Evolutionary conservation across 2,113 vertebrate species (phyloP).

Genomic region (Alexandromys fortis): DNA sequence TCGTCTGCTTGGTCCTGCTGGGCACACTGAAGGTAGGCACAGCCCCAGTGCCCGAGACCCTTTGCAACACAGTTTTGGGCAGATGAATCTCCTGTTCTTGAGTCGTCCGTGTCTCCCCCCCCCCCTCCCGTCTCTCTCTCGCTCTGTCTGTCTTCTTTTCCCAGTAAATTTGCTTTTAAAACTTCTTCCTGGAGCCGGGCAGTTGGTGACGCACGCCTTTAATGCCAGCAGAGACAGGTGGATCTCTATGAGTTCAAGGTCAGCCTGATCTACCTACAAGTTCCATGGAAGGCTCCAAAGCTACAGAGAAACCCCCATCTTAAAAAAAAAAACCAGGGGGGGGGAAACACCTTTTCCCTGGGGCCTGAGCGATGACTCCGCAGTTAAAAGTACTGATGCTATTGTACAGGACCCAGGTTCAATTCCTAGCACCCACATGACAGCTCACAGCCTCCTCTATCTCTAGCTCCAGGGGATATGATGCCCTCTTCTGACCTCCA

Average conservation of each 20-base stretch:
- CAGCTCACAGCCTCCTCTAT: background rate
- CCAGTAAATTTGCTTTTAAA: background rate
- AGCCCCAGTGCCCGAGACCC: background rate
- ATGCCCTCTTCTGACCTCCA: background rate
- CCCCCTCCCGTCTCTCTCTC: no score
- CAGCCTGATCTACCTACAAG: no score
- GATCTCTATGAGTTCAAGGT: no score
- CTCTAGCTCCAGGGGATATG: background rate
- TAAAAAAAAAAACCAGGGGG: no score
- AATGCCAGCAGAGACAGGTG: no score
- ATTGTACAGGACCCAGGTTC: background rate
- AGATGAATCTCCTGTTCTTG: background rate
- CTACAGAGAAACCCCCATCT: no score
- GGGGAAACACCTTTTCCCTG: background rate
- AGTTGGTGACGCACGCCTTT: no score
- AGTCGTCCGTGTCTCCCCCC: no score
- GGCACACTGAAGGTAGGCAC: background rate
- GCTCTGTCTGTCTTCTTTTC: no score
- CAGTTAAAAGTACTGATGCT: background rate
- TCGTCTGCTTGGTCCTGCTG: background rate
- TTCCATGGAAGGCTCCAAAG: no score
- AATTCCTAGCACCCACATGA: background rate
- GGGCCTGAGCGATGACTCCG: background rate
- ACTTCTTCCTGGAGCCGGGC: background rate
- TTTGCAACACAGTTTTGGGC: background rate